A percentile compares a stretch with the other conserved stretches of the same genome.
phyloP scores from a whole-genome alignment of 2,797 vertebrate species.

The Brachyrhaphis roseni region DNA sequence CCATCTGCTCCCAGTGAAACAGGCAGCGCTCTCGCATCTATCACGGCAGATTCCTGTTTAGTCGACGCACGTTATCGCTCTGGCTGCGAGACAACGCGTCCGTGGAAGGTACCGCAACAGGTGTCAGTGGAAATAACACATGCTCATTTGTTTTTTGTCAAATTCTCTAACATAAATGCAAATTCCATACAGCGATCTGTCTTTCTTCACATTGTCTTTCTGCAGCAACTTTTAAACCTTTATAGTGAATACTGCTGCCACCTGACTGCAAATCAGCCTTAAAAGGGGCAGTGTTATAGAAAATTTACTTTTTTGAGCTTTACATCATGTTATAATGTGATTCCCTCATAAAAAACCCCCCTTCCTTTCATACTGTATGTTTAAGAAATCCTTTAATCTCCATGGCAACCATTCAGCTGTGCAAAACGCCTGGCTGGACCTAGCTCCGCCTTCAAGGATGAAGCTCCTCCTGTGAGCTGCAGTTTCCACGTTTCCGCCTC shows the following conservation, averaged over 20 bases:
- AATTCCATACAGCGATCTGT: neutral
- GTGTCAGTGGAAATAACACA: constrained; percentile 36
- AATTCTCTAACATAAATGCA: neutral
- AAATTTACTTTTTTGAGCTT: no score
- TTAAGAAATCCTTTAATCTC: no score
- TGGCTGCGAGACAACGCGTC: constrained; percentile 47
- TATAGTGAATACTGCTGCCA: no score
- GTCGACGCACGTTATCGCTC: constrained; percentile 26
- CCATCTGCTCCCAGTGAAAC: constrained; percentile 64
- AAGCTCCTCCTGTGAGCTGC: no score
- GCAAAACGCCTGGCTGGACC: no score
- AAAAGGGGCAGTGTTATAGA: neutral
- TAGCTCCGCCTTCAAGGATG: no score
- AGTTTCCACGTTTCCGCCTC: no score
- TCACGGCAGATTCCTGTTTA: constrained; percentile 45
- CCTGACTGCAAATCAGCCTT: neutral
- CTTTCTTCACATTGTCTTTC: neutral
- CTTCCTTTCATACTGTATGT: no score
- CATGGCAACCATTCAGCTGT: no score
- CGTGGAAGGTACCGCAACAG: constrained; percentile 34
- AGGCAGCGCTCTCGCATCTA: constrained; percentile 46
- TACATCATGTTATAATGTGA: no score
- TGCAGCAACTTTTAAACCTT: neutral
- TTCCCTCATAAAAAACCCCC: no score
- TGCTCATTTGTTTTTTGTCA: neutral